A percentile compares a stretch with the other conserved stretches of the same genome.
These are phyloP conservation scores for Elysia crispata DNA, from an alignment of 2,888 invertebrate species.

Conservation along the genomic window DNA sequence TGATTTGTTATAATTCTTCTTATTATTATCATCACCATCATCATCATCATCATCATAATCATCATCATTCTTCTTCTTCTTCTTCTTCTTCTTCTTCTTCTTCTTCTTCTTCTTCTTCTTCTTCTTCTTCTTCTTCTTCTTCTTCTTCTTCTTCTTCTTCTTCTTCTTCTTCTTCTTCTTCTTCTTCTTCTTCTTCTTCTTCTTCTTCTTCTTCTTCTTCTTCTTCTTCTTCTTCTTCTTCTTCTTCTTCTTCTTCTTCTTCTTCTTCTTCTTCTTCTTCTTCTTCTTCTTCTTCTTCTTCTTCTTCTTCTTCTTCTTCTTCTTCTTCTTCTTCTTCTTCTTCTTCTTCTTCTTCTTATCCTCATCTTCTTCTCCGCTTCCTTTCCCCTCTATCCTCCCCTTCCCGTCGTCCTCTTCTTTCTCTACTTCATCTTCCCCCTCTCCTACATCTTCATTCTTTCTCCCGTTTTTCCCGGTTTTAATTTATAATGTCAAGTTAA, in stretches of 20 bases:
- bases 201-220: slow-evolving; percentile 32
- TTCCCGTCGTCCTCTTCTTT: too few relatives aligned
- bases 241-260: slow-evolving; percentile 34
- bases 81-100: slow-evolving; percentile 29
- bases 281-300: slow-evolving; percentile 27
- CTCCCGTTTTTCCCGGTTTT: too few relatives aligned
- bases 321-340: slow-evolving; percentile 7
- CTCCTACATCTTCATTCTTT: too few relatives aligned
- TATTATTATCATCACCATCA: slow-evolving; percentile 1
- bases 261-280: slow-evolving; percentile 32
- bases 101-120: slow-evolving; percentile 35
- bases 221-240: slow-evolving; percentile 32
- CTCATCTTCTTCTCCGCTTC: too few relatives aligned
- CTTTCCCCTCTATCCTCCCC: too few relatives aligned
- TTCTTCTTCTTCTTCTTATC: slow-evolving; percentile 19
- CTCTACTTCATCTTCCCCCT: too few relatives aligned
- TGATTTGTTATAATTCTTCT: too few relatives aligned
- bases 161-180: slow-evolving; percentile 9
- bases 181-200: slow-evolving; percentile 30
- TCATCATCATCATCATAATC: slow-evolving; percentile 16
- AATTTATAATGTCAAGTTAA: too few relatives aligned
- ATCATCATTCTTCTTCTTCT: slow-evolving; percentile 30
- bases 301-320: slow-evolving; percentile 38
- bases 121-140: slow-evolving; percentile 26
- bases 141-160: slow-evolving; percentile 18